These are phyloP conservation scores for Dexiosoma caninum DNA, from an alignment of 2,888 invertebrate genomes.

Conservation along the genomic window DNA sequence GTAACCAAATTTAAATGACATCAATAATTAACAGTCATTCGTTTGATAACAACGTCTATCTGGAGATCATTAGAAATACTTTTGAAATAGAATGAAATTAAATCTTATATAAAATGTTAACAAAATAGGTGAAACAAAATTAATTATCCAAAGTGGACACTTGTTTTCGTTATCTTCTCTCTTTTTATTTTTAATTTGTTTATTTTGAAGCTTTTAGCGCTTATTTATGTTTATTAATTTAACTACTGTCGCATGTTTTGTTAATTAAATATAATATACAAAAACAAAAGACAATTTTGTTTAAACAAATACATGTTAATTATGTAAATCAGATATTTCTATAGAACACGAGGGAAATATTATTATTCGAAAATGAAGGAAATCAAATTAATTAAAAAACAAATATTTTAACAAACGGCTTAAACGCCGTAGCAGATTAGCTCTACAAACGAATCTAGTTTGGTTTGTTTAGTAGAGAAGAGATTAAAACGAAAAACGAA, in stretches of 20 bases:
- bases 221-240: slow-evolving; percentile 29
- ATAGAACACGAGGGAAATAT: slow-evolving; percentile 11
- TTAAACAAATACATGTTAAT: slow-evolving; percentile 43
- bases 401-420: slow-evolving; percentile 11
- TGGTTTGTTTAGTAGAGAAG: background rate
- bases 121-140: slow-evolving; percentile 33
- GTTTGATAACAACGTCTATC: too few species aligned
- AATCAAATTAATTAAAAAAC: background rate
- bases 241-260: slow-evolving; percentile 42
- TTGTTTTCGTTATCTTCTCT: slow-evolving; percentile 18
- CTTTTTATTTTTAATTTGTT: background rate
- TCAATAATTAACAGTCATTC: too few species aligned
- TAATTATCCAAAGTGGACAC: slow-evolving; percentile 42
- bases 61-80: too few species aligned
- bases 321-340: slow-evolving; percentile 48
- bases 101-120: slow-evolving; percentile 42
- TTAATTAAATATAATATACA: slow-evolving; percentile 20
- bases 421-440: background rate
- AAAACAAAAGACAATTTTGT: slow-evolving; percentile 35
- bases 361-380: background rate
- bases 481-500: background rate
- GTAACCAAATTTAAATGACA: background rate
- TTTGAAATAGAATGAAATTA: too few species aligned
- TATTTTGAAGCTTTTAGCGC: too few species aligned
- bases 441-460: slow-evolving; percentile 33